Evolutionary conservation across 2,113 vertebrate genomes (phyloP).

Genomic region (Pseudopipra pipra): DNA sequence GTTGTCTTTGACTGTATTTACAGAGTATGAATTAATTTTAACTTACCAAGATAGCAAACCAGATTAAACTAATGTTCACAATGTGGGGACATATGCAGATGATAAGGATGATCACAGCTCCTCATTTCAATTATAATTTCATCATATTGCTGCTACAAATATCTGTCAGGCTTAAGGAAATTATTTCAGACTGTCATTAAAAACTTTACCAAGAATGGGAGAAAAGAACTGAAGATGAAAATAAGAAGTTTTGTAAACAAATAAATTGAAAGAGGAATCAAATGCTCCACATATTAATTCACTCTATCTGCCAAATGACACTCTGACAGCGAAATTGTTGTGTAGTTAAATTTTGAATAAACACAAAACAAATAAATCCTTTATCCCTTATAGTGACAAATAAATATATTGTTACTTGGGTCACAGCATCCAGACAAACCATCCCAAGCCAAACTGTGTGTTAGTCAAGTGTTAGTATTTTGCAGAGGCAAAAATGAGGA

Average conservation of each 20-base stretch:
- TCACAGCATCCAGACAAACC: neutral
- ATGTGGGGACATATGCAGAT: constrained; percentile 19
- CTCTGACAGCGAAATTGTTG: neutral
- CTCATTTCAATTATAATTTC: constrained; percentile 33
- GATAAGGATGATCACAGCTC: constrained; percentile 26
- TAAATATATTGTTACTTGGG: neutral
- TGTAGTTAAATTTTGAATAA: neutral
- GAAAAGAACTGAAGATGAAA: neutral
- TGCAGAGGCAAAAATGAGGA: neutral
- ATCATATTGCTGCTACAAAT: constrained; percentile 9
- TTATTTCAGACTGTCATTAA: neutral
- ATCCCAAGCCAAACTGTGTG: neutral
- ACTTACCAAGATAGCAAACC: neutral
- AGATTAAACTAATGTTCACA: constrained; percentile 31
- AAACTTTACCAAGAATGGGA: neutral
- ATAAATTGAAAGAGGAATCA: neutral
- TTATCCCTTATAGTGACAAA: neutral
- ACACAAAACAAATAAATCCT: neutral
- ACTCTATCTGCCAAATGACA: neutral
- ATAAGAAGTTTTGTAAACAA: neutral
- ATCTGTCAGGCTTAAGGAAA: constrained; percentile 4
- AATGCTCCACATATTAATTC: neutral
- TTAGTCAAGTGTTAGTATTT: neutral
- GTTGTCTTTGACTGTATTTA: constrained; percentile 43
- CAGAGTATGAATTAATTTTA: constrained; percentile 22